Conservation (phyloP, 2,113 vertebrate species). For the Podarcis cretensis region DNA sequence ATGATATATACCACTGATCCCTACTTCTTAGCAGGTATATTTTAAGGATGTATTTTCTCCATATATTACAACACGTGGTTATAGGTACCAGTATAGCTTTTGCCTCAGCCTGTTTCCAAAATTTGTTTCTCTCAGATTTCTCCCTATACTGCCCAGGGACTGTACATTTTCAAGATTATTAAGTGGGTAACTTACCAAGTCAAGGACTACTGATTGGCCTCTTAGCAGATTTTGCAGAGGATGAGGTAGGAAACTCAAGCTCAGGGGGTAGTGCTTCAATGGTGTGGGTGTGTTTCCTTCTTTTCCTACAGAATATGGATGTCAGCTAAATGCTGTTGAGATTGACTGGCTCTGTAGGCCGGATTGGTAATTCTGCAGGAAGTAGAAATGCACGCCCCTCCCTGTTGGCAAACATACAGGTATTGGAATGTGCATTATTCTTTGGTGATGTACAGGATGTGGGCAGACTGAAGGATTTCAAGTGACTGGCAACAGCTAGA, state of each 20-base stretch:
- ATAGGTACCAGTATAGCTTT: no score
- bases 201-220: neutral
- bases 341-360: neutral
- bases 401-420: neutral
- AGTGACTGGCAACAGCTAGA: neutral
- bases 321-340: neutral
- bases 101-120: neutral
- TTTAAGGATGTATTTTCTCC: neutral
- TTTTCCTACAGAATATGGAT: neutral
- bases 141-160: neutral
- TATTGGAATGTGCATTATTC: neutral
- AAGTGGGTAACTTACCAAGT: neutral
- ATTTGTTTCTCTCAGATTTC: neutral
- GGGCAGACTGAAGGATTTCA: neutral
- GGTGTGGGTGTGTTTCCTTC: neutral
- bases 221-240: neutral
- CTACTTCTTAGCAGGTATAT: neutral
- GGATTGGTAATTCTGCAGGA: neutral
- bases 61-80: neutral
- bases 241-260: neutral
- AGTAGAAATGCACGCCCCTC: neutral
- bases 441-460: neutral
- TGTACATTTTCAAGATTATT: neutral
- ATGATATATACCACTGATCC: neutral
- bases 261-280: neutral